Percentiles rank a stretch among this genome's conserved stretches.
These are phyloP conservation scores for Thryonomys swinderianus DNA, from an alignment of 2,113 vertebrate genomes.

Conservation along the genomic window DNA sequence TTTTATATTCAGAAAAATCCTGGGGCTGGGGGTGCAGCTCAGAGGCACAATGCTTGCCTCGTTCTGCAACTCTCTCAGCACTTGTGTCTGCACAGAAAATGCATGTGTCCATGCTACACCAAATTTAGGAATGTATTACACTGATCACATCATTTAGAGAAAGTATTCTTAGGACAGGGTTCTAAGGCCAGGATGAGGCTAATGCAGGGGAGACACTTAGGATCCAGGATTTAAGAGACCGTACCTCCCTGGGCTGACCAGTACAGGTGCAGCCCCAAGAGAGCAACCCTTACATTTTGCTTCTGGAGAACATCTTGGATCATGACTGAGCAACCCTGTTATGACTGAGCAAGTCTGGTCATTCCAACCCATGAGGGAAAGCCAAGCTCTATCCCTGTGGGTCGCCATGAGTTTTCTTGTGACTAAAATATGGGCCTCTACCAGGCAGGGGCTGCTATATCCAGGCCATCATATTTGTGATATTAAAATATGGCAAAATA, in stretches of 20 bases:
- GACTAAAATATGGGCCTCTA: neutral
- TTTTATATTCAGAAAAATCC: conserved; percentile 12
- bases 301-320: fast-evolving
- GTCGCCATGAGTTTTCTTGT: neutral
- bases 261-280: fast-evolving
- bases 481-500: too few species aligned
- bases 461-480: fast-evolving
- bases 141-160: neutral
- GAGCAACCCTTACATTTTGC: neutral
- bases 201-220: fast-evolving
- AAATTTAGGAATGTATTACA: neutral
- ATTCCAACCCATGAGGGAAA: neutral
- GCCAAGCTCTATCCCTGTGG: neutral
- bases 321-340: neutral
- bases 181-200: neutral
- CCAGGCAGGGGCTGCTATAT: neutral
- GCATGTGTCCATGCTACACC: neutral
- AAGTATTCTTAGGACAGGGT: neutral
- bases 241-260: too few species aligned
- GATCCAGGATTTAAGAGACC: neutral
- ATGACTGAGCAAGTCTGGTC: neutral
- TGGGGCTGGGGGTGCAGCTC: neutral
- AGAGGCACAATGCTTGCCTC: neutral
- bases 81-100: neutral
- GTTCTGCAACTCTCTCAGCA: neutral